Base-by-base conservation (phyloP, 2,888 invertebrate genomes). In the Endomychus coccineus region DNA sequence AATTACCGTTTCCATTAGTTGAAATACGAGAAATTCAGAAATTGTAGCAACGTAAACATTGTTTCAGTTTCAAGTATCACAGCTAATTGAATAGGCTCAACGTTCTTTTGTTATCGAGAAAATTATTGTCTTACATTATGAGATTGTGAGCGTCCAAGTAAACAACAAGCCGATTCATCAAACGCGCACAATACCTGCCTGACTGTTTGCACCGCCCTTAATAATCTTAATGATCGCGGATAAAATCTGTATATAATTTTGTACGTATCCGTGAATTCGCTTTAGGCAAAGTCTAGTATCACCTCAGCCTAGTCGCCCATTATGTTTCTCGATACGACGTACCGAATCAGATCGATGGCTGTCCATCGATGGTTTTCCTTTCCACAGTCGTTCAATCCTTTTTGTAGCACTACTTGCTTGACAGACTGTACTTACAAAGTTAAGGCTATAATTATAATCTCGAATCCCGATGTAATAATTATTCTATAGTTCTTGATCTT, bases 141-240 rank as follows among this genome's bases (percentile, higher is more conserved):
- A 13, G 39, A 55, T 55, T 54, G 55, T 50, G 55, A 52, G 45
- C 49, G 52, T 43, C 54, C 59, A 58, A 62, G 57, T 57, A 62
- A 61, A 61, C 60, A 61, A 50, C 53, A 48, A 50, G 50, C 48
- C 60, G 54, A 61, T 61, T 59, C 54, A 59, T 61, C 61, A 61
- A 57, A 58, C 48, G 46, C 52, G 59, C 59, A 60, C 60, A 60
- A 61, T 61, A 58, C 58, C 56, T 59, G 58, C 53, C 49, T 55
- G 59, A 58, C 58, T 55, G 59, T 56, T 55, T 54, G 60, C 58
- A 51, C 59, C 63, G 62, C 63, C 64, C 62, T 62, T 64, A 63
- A 64, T 64, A 64, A 64, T 64, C 64, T 63, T 64, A 64, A 64
- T 64, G 63, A 64, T 64, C 61, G 59, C 59, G 62, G 64, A 64